Percentiles rank a stretch among this genome's conserved stretches.
phyloP scores from a whole-genome alignment of 2,797 vertebrate species.

The Syndactyla subalaris region DNA sequence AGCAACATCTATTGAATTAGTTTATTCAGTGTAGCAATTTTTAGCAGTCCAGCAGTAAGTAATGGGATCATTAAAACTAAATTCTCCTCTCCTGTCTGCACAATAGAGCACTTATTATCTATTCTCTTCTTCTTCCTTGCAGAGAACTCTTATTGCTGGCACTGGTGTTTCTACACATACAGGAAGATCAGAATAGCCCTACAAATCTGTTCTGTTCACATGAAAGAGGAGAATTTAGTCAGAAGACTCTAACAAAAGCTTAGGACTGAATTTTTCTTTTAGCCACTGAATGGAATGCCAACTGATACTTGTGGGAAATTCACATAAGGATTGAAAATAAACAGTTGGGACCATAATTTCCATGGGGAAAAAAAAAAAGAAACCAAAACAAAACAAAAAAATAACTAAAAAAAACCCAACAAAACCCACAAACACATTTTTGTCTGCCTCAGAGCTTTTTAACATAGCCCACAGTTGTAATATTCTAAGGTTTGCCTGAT shows the following conservation, averaged over 20 bases:
- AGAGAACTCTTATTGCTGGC: background rate
- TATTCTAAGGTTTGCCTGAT: background rate
- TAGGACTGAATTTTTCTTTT: background rate
- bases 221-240: background rate
- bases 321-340: background rate
- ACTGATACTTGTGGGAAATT: background rate
- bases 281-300: background rate
- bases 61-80: conserved; percentile 43
- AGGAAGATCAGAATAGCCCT: background rate
- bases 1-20: background rate
- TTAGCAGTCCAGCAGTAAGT: background rate
- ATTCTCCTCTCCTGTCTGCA: conserved; percentile 6
- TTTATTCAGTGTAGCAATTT: background rate
- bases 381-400: no score
- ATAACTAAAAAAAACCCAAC: no score
- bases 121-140: background rate
- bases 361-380: background rate
- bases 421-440: background rate
- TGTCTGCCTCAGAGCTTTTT: background rate
- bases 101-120: background rate
- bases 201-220: background rate
- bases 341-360: background rate
- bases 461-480: background rate
- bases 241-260: background rate
- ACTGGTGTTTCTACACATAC: background rate